Evolutionary conservation across 1,140 invertebrate genomes (phyloP), one percentile per base, ranked within the genome.

Genomic region (Drosophila setifemur): DNA sequence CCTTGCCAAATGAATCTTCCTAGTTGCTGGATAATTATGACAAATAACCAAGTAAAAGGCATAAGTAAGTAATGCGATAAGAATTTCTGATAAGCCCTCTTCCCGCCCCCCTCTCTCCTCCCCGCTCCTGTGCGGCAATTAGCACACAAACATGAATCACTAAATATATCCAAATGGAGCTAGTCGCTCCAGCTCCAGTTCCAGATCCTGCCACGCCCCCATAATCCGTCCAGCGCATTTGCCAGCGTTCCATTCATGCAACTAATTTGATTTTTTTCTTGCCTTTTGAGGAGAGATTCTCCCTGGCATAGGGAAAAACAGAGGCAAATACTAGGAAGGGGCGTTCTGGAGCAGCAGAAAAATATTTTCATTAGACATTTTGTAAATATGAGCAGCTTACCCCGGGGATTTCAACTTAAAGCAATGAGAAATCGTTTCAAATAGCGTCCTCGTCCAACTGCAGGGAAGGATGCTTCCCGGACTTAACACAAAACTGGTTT

Each of bases 331-430:
- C 9, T 2, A n/a, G 5, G 21, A 5, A 5, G 40, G 4, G 21
- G 6, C 8, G 14, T 16, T 14, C 4, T 18, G 2, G 11, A 18
- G 42, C 28, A 49, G 44, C 42, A 54, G 58, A 63, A 63, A 79
- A 86, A 86, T 85, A 85, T 86, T 85, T 85, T 86, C 81, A 85
- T 85, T 85, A 86, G 79, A 85, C 79, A 79, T 86, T 85, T 85
- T 85, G 71, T 79, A 86, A 86, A 85, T 85, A 79, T 85, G 81
- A 85, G 66, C 79, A 71, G 79, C 79, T 83, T 85, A 71, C 42
- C 54, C 33, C 21, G 26, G 61, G 66, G 45, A 55, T 66, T 74
- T 35, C 53, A 60, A 58, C 57, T 55, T 57, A 74, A 43, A 70
- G 63, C 75, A 76, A 82, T 60, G 67, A 48, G 50, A 82, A 76